phyloP scores from a whole-genome alignment of 2,888 invertebrate genomes.

The Drosophila gaucha region DNA sequence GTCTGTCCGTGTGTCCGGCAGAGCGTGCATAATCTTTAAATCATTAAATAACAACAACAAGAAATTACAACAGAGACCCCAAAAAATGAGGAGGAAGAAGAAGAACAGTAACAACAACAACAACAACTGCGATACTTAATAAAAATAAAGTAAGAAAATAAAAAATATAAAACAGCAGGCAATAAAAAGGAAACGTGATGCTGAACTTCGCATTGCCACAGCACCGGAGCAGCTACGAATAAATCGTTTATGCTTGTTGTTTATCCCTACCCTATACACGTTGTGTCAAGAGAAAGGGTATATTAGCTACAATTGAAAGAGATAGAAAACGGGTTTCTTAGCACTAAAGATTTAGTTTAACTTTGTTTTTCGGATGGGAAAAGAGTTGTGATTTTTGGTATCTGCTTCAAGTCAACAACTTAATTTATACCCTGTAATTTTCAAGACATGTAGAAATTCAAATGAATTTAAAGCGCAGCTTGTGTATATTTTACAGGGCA shows the following conservation, averaged over 20 bases:
- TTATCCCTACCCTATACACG: slow-evolving; percentile 10
- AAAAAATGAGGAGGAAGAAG: slow-evolving; percentile 55
- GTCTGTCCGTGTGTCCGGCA: slow-evolving; percentile 36
- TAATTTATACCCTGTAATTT: too few relatives aligned
- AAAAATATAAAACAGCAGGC: slow-evolving; percentile 36
- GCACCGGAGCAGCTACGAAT: slow-evolving; percentile 43
- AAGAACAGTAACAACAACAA: slow-evolving; percentile 35
- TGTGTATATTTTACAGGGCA: background rate
- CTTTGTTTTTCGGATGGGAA: too few relatives aligned
- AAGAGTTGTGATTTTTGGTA: background rate
- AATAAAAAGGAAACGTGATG: slow-evolving; percentile 78
- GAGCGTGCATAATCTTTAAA: slow-evolving; percentile 78
- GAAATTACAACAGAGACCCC: slow-evolving; percentile 38
- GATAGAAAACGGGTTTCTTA: too few relatives aligned
- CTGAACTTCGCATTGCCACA: slow-evolving; percentile 61
- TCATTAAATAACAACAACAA: slow-evolving; percentile 76
- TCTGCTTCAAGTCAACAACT: too few relatives aligned
- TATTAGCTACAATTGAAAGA: background rate
- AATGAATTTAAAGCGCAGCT: too few relatives aligned
- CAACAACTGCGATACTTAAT: slow-evolving; percentile 38
- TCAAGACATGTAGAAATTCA: too few relatives aligned
- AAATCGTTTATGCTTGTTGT: slow-evolving; percentile 63
- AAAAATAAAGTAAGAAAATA: slow-evolving; percentile 33
- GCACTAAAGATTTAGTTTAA: too few relatives aligned
- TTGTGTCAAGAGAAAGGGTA: background rate